phyloP scores from a whole-genome alignment of 1,140 invertebrate genomes.

The Polypedilum vanderplanki region DNA sequence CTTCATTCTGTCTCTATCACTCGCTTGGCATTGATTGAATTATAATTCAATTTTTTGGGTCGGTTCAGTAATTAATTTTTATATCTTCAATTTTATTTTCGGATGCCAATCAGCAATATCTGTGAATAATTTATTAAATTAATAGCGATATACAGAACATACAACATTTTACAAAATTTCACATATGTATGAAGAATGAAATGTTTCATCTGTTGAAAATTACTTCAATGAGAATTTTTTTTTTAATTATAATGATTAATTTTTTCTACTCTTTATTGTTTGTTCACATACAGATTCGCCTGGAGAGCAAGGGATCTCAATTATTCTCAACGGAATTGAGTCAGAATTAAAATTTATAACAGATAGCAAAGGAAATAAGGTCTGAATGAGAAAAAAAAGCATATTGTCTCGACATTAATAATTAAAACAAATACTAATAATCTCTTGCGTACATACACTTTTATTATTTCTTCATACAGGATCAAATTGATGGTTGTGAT shows the following conservation, averaged over 20 bases:
- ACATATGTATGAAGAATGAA: background rate
- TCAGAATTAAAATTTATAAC: slow-evolving; percentile 76
- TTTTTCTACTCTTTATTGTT: too few relatives aligned
- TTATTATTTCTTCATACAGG: slow-evolving; percentile 47
- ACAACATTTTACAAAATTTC: background rate
- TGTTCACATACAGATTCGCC: slow-evolving; percentile 54
- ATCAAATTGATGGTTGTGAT: slow-evolving; percentile 66
- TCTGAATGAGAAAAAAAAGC: too few relatives aligned
- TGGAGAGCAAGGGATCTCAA: slow-evolving; percentile 72
- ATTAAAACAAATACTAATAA: background rate
- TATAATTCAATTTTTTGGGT: background rate
- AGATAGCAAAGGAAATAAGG: slow-evolving; percentile 46
- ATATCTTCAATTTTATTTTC: background rate
- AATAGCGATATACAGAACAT: background rate
- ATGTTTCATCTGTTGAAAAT: too few relatives aligned
- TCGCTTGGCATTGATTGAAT: background rate
- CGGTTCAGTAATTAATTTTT: slow-evolving; percentile 12
- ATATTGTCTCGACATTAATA: background rate
- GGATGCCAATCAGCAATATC: background rate
- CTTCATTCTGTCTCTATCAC: too few relatives aligned
- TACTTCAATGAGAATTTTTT: slow-evolving; percentile 23
- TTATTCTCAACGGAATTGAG: slow-evolving; percentile 83
- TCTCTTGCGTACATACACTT: slow-evolving; percentile 29
- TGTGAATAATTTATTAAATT: background rate
- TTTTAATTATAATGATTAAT: too few relatives aligned